These are phyloP conservation scores for Abrostola tripartita DNA, from an alignment of 2,888 invertebrate species.

Conservation along the genomic window DNA sequence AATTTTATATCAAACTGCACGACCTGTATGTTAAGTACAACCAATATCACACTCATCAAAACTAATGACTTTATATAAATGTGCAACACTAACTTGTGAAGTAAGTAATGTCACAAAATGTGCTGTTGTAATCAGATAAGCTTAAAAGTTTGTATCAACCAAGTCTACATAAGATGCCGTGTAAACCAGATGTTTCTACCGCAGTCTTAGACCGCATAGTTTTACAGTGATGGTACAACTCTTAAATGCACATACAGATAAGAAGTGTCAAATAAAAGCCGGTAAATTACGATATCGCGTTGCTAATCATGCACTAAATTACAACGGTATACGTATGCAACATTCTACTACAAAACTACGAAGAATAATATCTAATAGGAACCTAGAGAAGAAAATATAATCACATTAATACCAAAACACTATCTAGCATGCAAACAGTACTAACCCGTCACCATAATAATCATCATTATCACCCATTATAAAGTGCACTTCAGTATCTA, in stretches of 20 bases:
- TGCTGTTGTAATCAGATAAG: too few relatives aligned
- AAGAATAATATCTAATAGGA: slow-evolving; percentile 6
- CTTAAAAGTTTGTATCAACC: too few relatives aligned
- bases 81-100: too few relatives aligned
- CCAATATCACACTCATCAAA: too few relatives aligned
- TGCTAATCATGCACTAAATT: slow-evolving; percentile 3
- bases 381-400: too few relatives aligned
- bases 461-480: slow-evolving; percentile 83
- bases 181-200: slow-evolving; percentile 4
- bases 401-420: slow-evolving; percentile 41
- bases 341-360: slow-evolving; percentile 10
- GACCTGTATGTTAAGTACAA: too few relatives aligned
- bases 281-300: slow-evolving; percentile 14
- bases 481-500: slow-evolving; percentile 53
- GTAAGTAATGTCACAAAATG: too few relatives aligned
- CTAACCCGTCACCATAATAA: slow-evolving; percentile 87
- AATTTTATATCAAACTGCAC: too few relatives aligned
- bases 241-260: too few relatives aligned
- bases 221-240: too few relatives aligned
- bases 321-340: slow-evolving; percentile 6
- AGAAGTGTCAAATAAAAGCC: slow-evolving; percentile 40
- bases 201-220: not conserved
- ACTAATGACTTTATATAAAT: too few relatives aligned
- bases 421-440: slow-evolving; percentile 62
- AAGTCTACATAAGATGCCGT: too few relatives aligned